Conservation (phyloP, 2,113 vertebrate genomes). For the Leptobrachium leishanense region DNA sequence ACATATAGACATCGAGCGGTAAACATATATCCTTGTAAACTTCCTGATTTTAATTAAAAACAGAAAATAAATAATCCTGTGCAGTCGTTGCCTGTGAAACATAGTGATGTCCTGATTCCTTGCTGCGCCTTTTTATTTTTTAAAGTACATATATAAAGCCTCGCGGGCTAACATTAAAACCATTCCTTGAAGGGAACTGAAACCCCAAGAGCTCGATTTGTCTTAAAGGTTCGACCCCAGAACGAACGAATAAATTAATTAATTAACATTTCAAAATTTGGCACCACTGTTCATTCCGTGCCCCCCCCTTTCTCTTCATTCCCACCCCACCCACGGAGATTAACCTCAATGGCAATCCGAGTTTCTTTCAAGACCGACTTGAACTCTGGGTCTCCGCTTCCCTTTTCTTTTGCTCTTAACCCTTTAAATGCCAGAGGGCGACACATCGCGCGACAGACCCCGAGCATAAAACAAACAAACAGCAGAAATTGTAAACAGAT, state of each 20-base stretch:
- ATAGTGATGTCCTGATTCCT: conserved; percentile 9
- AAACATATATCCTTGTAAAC: not conserved
- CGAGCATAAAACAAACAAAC: too few relatives aligned
- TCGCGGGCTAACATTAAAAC: conserved; percentile 32
- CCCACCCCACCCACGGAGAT: not conserved
- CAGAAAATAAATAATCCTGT: not conserved
- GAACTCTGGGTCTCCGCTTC: too few relatives aligned
- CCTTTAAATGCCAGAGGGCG: too few relatives aligned
- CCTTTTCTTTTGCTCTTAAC: too few relatives aligned
- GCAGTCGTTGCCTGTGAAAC: conserved; percentile 1
- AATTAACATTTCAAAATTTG: not conserved
- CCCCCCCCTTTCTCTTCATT: not conserved
- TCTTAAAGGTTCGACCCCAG: conserved; percentile 8
- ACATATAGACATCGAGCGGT: conserved; percentile 1
- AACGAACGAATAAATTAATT: not conserved
- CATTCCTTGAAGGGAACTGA: not conserved
- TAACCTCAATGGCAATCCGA: not conserved
- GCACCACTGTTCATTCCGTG: not conserved
- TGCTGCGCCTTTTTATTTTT: conserved; percentile 20
- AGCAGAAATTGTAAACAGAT: too few relatives aligned
- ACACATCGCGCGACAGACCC: too few relatives aligned
- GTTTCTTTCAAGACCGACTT: not conserved
- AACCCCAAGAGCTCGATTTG: conserved; percentile 18
- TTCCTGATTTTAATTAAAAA: conserved; percentile 22
- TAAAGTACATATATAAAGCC: conserved; percentile 2